Evolutionary conservation across 1,140 invertebrate species (phyloP), one percentile per base, ranked within the genome.

Genomic region (Patella vulgata): DNA sequence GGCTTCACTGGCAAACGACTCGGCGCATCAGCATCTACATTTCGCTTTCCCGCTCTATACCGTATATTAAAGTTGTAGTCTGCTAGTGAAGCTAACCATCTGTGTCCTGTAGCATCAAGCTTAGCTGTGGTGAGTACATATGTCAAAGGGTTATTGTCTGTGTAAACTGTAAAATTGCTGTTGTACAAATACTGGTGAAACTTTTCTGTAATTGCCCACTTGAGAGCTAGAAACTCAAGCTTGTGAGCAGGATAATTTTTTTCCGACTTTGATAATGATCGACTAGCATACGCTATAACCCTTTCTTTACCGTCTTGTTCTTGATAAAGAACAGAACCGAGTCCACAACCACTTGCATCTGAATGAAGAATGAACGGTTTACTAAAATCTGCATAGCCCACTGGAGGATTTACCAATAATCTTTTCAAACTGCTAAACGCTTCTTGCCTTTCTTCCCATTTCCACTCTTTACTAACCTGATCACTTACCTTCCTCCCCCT

Each of bases 321-420:
- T 63, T 80, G 76, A 17, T 51, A 62, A 21, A 80, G 61, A 0
- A 74, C 75, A 9, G 67, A 68, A 11, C 74, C 77, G 23, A 77
- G 21, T 4, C 61, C 71, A 21, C 40, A 27, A 12, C 60, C 47
- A 51, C 51, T 59, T 12, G 67, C 71, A 65, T 78, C 71, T 17
- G 48, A 53, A 40, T 75, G 57, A 19, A 67, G 27, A 17, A 36
- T 30, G 46, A 67, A 77, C 3, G 40, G 60, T 5, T 52, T 25
- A n/a, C 52, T 48, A n/a, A 44, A 63, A 43, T 68, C 47, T 0
- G 71, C 66, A 63, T 59, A 72, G 11, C 40, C 64, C 4, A 74
- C 30, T 28, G 72, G 74, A 31, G 57, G 59, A 4, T 17, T 53
- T 1, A 52, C 58, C 23, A 74, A 50, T 23, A 43, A 59, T 14